Evolutionary conservation across 2,113 vertebrate genomes (phyloP), one percentile per base, ranked within the genome.

Genomic region (Lepidothrix coronata): DNA sequence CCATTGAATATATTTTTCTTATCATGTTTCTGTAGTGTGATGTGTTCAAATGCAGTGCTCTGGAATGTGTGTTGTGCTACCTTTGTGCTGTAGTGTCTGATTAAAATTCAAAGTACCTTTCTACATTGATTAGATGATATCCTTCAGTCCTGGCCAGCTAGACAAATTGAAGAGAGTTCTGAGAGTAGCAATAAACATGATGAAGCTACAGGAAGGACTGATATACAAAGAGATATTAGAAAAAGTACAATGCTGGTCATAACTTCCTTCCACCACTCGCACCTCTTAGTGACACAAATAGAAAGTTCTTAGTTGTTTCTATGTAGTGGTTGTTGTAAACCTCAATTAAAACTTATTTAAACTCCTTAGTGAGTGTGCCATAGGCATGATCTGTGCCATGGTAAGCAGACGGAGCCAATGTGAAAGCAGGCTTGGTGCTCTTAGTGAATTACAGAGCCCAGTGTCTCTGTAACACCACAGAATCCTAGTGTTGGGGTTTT

Each of bases 381-480:
- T 14, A 28, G 44, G n/a, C 39, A n/a, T 57, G 71, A n/a, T 43
- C n/a, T 39, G 52, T 33, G 61, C 51, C 3, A 1, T 27, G n/a
- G 33, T 11, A 21, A 58, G 39, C 61, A 67, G 39, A 35, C 0
- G 0, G 65, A 76, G 14, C 22, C 0, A 0, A 18, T 57, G 46
- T 25, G 41, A 57, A 85, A 88, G 44, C 41, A 44, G 28, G 2
- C 21, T 22, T 6, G 35, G 2, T 59, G n/a, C 27, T 57, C 20
- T 44, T 25, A 14, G 30, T 51, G 6, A 0, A 0, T 44, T 52
- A n/a, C 9, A 54, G 51, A 81, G 20, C 30, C 44, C 43, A 19
- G 33, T 17, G 14, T 44, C 43, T 78, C 44, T 65, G 6, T 49
- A 52, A 22, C 2, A 3, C 4, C 22, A 35, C 33, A 11, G 57